Evolutionary conservation across 2,113 vertebrate species (phyloP).

Genomic region (Microtus pennsylvanicus): DNA sequence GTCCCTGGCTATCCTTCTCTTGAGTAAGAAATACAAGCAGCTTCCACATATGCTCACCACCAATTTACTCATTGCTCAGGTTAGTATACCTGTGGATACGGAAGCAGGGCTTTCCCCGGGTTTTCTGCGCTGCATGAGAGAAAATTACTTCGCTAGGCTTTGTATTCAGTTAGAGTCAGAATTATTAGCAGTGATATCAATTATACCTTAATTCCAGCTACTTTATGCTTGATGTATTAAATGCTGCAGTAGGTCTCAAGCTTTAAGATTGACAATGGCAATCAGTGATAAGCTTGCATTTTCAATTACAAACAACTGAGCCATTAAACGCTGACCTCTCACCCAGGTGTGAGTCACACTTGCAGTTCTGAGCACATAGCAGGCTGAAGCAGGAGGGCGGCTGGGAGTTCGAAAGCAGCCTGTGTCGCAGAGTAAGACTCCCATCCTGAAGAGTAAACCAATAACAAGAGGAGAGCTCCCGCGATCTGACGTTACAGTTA

Average conservation of each 20-base stretch:
- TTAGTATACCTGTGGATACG: constrained; percentile 80
- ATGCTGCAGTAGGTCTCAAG: constrained; percentile 28
- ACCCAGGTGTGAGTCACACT: neutral
- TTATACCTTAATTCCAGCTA: constrained; percentile 37
- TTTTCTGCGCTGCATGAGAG: neutral
- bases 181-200: constrained; percentile 43
- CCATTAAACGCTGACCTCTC: constrained; percentile 48
- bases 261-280: constrained; percentile 37
- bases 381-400: neutral
- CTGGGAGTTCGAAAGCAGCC: neutral
- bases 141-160: constrained; percentile 19
- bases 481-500: neutral
- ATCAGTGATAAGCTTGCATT: constrained; percentile 34
- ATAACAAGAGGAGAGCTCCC: neutral
- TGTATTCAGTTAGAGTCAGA: constrained; percentile 50
- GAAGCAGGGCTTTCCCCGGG: constrained; percentile 46
- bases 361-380: neutral
- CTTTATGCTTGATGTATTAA: constrained; percentile 50
- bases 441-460: neutral
- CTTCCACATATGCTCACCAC: constrained; percentile 95
- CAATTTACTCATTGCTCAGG: constrained; percentile 96
- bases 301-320: constrained; percentile 42
- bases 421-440: neutral
- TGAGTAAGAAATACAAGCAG: constrained; percentile 94
- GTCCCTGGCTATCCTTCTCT: constrained; percentile 93